Conservation (phyloP, 2,797 vertebrate species). For the Anguilla obscura region DNA sequence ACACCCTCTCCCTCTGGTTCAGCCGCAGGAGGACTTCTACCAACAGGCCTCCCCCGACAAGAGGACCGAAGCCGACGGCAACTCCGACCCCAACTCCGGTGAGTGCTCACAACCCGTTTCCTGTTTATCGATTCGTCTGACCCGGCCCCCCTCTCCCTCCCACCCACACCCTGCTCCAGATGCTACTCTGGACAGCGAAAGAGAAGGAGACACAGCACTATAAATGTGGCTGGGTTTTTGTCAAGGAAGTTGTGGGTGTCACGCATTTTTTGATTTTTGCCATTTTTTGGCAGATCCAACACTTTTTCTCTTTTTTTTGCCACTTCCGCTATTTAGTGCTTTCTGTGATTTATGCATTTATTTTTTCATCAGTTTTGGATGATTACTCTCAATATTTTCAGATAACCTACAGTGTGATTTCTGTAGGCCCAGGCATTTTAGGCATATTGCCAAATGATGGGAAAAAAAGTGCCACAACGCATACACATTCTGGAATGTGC, state of each 20-base stretch:
- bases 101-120: conserved; percentile 62
- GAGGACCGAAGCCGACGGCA: conserved; percentile 98
- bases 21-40: conserved; percentile 98
- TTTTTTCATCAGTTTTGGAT: neutral
- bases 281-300: neutral
- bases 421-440: neutral
- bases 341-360: neutral
- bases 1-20: conserved; percentile 99
- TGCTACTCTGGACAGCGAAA: neutral
- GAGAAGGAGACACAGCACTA: neutral
- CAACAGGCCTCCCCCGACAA: conserved; percentile 98
- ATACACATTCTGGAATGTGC: neutral
- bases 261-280: neutral
- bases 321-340: neutral
- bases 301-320: no score
- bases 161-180: neutral
- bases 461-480: neutral
- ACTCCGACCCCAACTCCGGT: conserved; percentile 99
- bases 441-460: neutral
- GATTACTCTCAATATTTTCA: neutral
- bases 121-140: neutral
- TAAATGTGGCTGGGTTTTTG: neutral
- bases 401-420: neutral
- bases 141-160: neutral
- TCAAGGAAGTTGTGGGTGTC: neutral